Conservation (phyloP, 2,888 invertebrate species). For the Kuschelorhynchus macadamiae region DNA sequence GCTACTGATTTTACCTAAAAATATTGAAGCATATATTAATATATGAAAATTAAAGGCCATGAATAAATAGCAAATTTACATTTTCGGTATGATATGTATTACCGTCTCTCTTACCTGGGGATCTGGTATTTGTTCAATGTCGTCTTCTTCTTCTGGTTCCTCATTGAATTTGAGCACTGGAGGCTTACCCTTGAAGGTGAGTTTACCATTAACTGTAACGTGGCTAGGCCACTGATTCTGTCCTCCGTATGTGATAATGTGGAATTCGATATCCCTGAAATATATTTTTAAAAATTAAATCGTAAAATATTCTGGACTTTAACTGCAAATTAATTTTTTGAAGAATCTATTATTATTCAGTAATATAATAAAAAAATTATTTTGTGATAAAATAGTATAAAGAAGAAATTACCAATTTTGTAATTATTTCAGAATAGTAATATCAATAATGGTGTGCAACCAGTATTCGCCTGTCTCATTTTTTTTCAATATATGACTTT, state of each 20-base stretch:
- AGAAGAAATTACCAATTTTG: too few species aligned
- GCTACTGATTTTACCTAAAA: conserved; percentile 7
- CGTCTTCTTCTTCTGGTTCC: conserved; percentile 24
- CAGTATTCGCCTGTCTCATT: too few species aligned
- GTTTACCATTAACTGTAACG: conserved; percentile 70
- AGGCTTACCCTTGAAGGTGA: conserved; percentile 70
- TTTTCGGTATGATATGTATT: too few species aligned
- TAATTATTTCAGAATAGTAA: too few species aligned
- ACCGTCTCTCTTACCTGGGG: conserved; percentile 9
- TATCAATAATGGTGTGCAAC: too few species aligned
- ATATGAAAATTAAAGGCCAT: too few species aligned
- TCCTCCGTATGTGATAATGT: conserved; percentile 74
- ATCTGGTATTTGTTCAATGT: conserved; percentile 16
- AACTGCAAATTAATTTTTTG: too few species aligned
- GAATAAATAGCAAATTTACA: too few species aligned
- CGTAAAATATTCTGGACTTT: background rate
- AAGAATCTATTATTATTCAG: too few species aligned
- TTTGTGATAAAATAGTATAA: too few species aligned
- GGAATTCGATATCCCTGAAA: conserved; percentile 72
- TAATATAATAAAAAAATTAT: too few species aligned
- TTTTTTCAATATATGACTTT: too few species aligned
- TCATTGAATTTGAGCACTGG: conserved; percentile 65
- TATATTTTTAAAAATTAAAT: conserved; percentile 38
- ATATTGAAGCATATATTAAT: background rate
- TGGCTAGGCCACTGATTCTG: conserved; percentile 72